Evolutionary conservation across 2,888 invertebrate species (phyloP), one percentile per base, ranked within the genome.

Genomic region (Ormyrus nitidulus): DNA sequence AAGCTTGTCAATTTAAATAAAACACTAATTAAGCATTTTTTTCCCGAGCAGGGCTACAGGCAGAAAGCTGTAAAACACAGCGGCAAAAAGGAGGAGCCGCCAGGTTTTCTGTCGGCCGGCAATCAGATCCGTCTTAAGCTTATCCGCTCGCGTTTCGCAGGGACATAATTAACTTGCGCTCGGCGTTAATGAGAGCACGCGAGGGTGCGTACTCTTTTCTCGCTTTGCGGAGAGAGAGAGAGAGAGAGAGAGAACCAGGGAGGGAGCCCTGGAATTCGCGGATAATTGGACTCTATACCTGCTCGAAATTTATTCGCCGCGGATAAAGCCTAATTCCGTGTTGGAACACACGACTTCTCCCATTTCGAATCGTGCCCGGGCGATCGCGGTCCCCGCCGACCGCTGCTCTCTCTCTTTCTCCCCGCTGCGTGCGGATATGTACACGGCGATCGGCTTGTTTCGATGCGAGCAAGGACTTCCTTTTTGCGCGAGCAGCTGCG

Each of bases 161-260:
- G 85, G 87, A 88, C 88, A 87, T 88, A 89, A 89, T 90, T 89
- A 90, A 89, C 89, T 84, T 34, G 86, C 83, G 77, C 77, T 69
- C 84, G 81, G 88, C 87, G 90, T 90, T 90, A 90, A 90, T 89
- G 88, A 88, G 88, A 84, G 84, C 84, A 84, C 84, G 68, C 80
- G 72, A 61, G 19, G 46, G 64, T 44, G 34, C 56, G 58, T 81
- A 77, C 62, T 34, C 34, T 34, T 34, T 34, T 34, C 34, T 34
- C 34, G 34, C 34, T 34, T 34, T 34, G 34, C 34, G 34, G 34
- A 34, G 34, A 34, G 34, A 34, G 3, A 34, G 34, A 34, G 34
- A 34, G 4, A 4, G 34, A 34, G 34, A 34, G 34, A 34, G 34
- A 34, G 34, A 34, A 34, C 34, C 4, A 34, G 34, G 34, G 34